Evolutionary conservation across 2,888 invertebrate genomes (phyloP), one percentile per base, ranked within the genome.

Genomic region (Harpalus rufipes): DNA sequence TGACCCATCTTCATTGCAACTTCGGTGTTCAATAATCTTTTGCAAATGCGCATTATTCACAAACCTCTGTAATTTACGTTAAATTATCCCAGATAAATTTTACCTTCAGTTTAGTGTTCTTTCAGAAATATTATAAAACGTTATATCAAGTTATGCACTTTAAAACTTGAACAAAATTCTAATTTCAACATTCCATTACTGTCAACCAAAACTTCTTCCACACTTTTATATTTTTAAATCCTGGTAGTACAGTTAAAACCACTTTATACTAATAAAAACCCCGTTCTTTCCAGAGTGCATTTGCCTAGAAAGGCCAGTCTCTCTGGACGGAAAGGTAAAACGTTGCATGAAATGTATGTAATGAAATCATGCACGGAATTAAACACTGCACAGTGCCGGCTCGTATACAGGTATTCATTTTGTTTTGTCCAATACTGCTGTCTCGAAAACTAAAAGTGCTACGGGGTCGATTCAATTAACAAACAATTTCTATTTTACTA

Each of bases 281-380:
- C 5, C 44, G 44, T 44, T 44, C 44, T 44, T 44, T 44, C 2
- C 44, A 44, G 5, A 10, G 5, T 3, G 21, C 21, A 21, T 21
- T 10, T n/a, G n/a, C n/a, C n/a, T n/a, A n/a, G n/a, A n/a, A n/a
- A n/a, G n/a, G n/a, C n/a, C n/a, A n/a, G 5, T 44, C 5, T 44
- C 1, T 5, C 8, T 44, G 44, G 65, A 32, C 65, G 8, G 10
- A 10, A 65, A 21, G 14, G 18, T 41, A 44, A 18, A 44, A 21
- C 72, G 72, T 8, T 16, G 39, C 41, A 41, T 41, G 16, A 56
- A 51, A 16, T 56, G 18, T 16, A 12, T 51, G n/a, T 78, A 78
- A 78, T 78, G 58, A 78, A 78, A 78, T 78, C 78, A 78, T 14
- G 56, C 32, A 58, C 56, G 21, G 78, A 78, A 78, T 78, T 78